Evolutionary conservation across 2,888 invertebrate species (phyloP).

Genomic region (Petrolisthes cinctipes): DNA sequence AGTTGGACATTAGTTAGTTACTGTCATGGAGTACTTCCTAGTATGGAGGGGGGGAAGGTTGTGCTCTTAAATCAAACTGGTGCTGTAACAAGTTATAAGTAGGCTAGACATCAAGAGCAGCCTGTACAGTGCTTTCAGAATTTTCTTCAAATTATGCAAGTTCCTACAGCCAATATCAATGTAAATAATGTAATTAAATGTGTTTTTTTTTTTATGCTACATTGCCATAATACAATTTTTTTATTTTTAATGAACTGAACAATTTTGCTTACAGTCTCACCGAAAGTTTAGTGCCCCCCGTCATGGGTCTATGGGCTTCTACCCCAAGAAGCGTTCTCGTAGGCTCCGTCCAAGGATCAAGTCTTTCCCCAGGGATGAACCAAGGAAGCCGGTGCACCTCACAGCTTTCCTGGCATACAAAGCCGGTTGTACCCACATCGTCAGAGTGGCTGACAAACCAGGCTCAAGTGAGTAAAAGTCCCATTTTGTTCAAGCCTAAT

Average conservation of each 20-base stretch:
- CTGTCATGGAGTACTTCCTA: too few species aligned
- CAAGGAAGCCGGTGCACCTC: conserved; percentile 94
- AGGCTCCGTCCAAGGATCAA: conserved; percentile 99
- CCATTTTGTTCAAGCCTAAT: neutral
- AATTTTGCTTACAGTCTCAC: conserved; percentile 83
- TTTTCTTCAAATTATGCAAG: too few species aligned
- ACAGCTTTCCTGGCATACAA: conserved; percentile 99
- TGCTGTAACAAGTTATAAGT: too few species aligned
- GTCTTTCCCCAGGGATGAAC: conserved; percentile 99
- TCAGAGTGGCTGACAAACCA: conserved; percentile 97
- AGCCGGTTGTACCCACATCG: conserved; percentile 99
- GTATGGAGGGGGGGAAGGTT: too few species aligned
- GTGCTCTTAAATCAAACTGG: too few species aligned
- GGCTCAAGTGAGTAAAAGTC: conserved; percentile 89
- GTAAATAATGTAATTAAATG: too few species aligned
- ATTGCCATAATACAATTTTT: too few species aligned
- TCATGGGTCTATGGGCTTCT: conserved; percentile 99
- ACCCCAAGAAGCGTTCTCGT: conserved; percentile 96
- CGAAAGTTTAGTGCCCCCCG: conserved; percentile 99
- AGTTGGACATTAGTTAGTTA: too few species aligned
- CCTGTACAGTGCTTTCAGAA: too few species aligned
- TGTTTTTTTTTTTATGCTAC: too few species aligned
- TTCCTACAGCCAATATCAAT: too few species aligned
- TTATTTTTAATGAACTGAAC: neutral
- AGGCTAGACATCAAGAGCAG: too few species aligned